Evolutionary conservation across 2,113 vertebrate species (phyloP), one percentile per base, ranked within the genome.

Genomic region (Lepus timidus): DNA sequence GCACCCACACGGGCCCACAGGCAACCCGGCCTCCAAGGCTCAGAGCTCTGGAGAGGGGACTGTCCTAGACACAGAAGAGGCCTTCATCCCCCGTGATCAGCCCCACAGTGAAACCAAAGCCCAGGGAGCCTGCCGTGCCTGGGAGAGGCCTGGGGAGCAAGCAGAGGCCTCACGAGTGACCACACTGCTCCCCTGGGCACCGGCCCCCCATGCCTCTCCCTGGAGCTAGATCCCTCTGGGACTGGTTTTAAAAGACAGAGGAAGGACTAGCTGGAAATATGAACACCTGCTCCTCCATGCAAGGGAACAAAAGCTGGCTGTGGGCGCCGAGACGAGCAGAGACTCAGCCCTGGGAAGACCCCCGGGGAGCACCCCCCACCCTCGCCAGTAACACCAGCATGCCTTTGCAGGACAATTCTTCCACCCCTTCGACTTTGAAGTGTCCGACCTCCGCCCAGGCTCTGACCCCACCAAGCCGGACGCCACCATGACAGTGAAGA

Each of bases 401-500:
- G 36, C 1, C 95, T 87, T 93, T 96, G 3, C 93, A 99, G 99
- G 99, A 95, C 99, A 99, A 90, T 99, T 99, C 96, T 99, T 99
- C 96, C 98, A 98, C 27, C 98, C 98, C 23, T 85, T 99, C 82
- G 93, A 98, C 64, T 99, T 98, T 96, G 98, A 99, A 94, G 98
- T 99, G 67, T 97, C 96, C 6, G 85, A 98, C 44, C 36, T 99
- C 90, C 99, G 95, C 90, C 97, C 97, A 80, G 98, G 99, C 78
- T 95, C 98, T 4, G 96, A 98, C 55, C 97, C 97, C 51, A 97
- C 97, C 71, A 99, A 99, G 98, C 98, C 97, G 81, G 99, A 99
- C 9, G 99, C 99, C 96, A 98, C 98, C 29, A 99, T 99, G 99
- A 92, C 94, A 93, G 98, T 99, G 88, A 99, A 99, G 93, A 98